Evolutionary conservation across 2,113 vertebrate species (phyloP), one percentile per base, ranked within the genome.

Genomic region (Perca flavescens): DNA sequence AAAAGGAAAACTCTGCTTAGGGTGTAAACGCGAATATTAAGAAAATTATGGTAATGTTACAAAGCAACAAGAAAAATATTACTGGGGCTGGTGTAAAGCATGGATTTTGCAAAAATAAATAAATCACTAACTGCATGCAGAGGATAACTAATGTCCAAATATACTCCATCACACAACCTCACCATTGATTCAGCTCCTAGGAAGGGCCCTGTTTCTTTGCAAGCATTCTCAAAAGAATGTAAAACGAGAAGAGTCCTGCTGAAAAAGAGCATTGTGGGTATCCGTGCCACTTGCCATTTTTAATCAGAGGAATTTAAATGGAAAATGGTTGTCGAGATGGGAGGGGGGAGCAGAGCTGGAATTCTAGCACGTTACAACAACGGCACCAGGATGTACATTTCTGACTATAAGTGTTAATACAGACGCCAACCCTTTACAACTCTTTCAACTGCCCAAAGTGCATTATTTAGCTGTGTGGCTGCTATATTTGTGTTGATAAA

Each of bases 251-350:
- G 84, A 80, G 73, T 67, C 72, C 62, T 64, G 73, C 54, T 87
- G 86, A 90, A 89, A 90, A 89, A 87, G 83, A 87, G 90, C 93
- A 91, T 94, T 94, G 92, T 93, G 88, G 84, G 86, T 82, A 88
- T 92, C 88, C 57, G 80, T 90, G 93, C 91, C 91, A 92, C 92
- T 94, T 94, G 92, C 90, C 91, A 86, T 91, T 92, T 88, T 85
- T 86, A 94, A 92, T 93, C 90, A 89, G 80, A 88, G 86, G 86
- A 91, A 93, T 94, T 93, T 90, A 92, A 92, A 94, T 89, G 66
- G 85, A 82, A 89, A 90, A 89, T 56, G 80, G 73, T 86, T 19
- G 66, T 76, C 74, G 66, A 68, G 69, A 13, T 56, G 28, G 52
- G 47, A 16, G 74, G 22, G 25, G 6, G 65, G 15, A 74, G 53